A percentile compares a stretch with the other conserved stretches of the same genome.
These are phyloP conservation scores for Anadara kagoshimensis DNA, from an alignment of 1,140 invertebrate genomes.

Conservation along the genomic window DNA sequence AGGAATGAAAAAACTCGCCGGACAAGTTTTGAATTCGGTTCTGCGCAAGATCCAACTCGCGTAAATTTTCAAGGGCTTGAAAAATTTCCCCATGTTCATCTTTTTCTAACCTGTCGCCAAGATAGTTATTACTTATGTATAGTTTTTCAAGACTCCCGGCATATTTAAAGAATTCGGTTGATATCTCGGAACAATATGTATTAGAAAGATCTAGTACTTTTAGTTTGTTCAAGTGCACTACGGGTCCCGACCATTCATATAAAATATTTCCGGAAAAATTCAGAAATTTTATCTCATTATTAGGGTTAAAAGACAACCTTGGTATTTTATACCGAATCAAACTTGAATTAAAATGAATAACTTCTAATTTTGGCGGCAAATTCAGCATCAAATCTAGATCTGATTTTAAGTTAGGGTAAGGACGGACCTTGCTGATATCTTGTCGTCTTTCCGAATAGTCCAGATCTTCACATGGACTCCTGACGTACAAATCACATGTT, in stretches of 20 bases:
- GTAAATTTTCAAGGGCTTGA: background rate
- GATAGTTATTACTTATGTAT: background rate
- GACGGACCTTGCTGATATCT: no score
- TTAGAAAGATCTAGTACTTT: slow-evolving; percentile 1
- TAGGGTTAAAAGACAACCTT: background rate
- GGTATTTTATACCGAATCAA: background rate
- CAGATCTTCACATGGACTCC: no score
- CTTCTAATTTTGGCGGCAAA: background rate
- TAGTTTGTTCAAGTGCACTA: slow-evolving; percentile 5
- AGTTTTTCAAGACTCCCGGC: background rate
- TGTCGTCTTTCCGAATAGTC: no score
- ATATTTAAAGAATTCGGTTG: background rate
- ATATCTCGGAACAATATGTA: background rate
- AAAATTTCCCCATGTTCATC: background rate
- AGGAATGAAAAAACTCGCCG: slow-evolving; percentile 8
- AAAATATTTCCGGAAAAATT: slow-evolving; percentile 9
- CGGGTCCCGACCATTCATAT: slow-evolving; percentile 24
- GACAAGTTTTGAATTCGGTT: slow-evolving; percentile 8
- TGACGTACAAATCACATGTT: no score
- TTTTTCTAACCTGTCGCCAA: background rate
- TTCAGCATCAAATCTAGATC: no score
- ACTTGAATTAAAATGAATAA: background rate
- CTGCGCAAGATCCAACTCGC: background rate
- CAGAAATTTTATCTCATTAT: background rate
- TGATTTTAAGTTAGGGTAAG: no score